A percentile compares a stretch with the other conserved stretches of the same genome.
phyloP scores from a whole-genome alignment of 2,888 invertebrate genomes.

The Protodeltote pygarga region DNA sequence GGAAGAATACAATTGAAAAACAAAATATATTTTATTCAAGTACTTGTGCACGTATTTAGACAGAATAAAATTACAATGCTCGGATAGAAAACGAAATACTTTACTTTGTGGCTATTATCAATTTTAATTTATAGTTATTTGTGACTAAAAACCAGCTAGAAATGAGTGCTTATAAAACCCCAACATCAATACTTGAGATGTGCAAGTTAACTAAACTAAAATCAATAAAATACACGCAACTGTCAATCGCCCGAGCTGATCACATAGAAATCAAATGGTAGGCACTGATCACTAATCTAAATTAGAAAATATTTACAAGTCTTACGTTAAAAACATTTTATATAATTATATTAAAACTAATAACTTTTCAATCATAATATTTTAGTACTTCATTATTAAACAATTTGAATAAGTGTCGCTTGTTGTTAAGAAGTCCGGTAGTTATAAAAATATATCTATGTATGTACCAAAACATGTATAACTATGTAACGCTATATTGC shows the following conservation, averaged over 20 bases:
- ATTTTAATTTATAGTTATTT: no score
- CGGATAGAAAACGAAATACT: no score
- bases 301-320: constrained; percentile 63
- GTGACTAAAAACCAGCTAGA: no score
- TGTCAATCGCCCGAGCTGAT: constrained; percentile 19
- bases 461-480: constrained; percentile 19
- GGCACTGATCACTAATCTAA: constrained; percentile 66
- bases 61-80: no score
- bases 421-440: constrained; percentile 15
- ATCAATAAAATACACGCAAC: constrained; percentile 25
- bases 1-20: no score
- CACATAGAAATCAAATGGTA: constrained; percentile 46
- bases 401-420: constrained; percentile 11
- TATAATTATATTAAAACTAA: constrained; percentile 46
- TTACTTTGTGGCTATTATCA: no score
- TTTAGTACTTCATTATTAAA: constrained; percentile 43
- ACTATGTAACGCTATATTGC: constrained; percentile 7
- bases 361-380: constrained; percentile 46
- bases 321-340: constrained; percentile 47
- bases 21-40: no score
- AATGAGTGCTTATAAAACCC: no score
- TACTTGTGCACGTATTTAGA: no score
- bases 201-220: constrained; percentile 12
- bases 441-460: constrained; percentile 38
- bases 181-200: constrained; percentile 19